phyloP scores from a whole-genome alignment of 2,113 vertebrate species.

The Mormyrus lacerda region DNA sequence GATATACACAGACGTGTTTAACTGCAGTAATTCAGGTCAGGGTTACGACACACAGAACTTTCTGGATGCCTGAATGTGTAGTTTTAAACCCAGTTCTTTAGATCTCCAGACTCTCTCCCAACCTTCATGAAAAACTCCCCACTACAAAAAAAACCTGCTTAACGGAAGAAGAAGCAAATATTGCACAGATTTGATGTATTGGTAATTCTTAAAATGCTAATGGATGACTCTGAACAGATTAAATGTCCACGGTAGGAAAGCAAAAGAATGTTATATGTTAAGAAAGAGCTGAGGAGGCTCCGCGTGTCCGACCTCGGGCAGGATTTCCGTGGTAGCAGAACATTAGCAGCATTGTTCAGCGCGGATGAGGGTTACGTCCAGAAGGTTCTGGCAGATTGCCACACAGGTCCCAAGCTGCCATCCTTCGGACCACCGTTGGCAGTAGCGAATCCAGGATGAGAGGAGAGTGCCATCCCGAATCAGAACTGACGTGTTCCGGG shows the following conservation, averaged over 20 bases:
- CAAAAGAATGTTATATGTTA: not conserved
- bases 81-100: not conserved
- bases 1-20: not conserved
- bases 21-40: not conserved
- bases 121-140: not conserved
- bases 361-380: not conserved
- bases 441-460: not conserved
- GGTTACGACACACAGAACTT: not conserved
- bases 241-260: not conserved
- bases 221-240: not conserved
- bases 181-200: not conserved
- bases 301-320: not conserved
- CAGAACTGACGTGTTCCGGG: not conserved
- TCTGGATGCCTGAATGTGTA: not conserved
- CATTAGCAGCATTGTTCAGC: not conserved
- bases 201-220: not conserved
- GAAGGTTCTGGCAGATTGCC: not conserved
- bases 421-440: not conserved
- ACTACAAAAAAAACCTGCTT: not conserved
- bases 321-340: not conserved
- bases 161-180: not conserved
- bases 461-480: slow-evolving; percentile 9
- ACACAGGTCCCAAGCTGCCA: not conserved
- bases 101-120: not conserved
- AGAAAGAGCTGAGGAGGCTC: not conserved